These are phyloP conservation scores for Caenorhabditis sinica DNA, from an alignment of 2,888 invertebrate genomes.

Conservation along the genomic window DNA sequence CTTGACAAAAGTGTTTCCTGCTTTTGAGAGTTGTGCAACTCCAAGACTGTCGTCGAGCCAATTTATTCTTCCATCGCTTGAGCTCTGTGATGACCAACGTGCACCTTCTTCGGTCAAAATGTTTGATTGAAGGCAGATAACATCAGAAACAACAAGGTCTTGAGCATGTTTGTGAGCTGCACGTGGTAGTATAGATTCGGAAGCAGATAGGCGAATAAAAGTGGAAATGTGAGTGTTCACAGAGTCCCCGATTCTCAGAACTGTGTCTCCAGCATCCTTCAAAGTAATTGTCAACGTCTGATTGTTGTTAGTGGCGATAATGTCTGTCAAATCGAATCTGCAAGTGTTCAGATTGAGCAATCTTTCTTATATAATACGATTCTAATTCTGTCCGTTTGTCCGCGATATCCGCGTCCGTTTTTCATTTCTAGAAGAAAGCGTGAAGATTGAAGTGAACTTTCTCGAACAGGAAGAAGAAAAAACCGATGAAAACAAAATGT, in stretches of 20 bases:
- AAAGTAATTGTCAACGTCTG: constrained; percentile 72
- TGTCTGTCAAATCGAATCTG: constrained; percentile 78
- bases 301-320: constrained; percentile 71
- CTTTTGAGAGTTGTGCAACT: constrained; percentile 61
- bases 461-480: too few relatives aligned
- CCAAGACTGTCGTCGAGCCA: constrained; percentile 64
- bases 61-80: constrained; percentile 46
- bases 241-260: constrained; percentile 76
- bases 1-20: constrained; percentile 65
- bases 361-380: background rate
- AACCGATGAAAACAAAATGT: too few relatives aligned
- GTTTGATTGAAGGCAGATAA: constrained; percentile 65
- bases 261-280: constrained; percentile 78
- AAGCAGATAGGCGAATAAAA: constrained; percentile 74
- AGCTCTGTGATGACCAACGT: constrained; percentile 63
- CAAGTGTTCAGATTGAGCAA: background rate
- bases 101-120: constrained; percentile 28
- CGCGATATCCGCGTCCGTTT: too few relatives aligned
- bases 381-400: too few relatives aligned
- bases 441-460: too few relatives aligned
- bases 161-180: constrained; percentile 37
- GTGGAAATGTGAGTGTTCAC: constrained; percentile 64
- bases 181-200: constrained; percentile 63
- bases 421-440: too few relatives aligned
- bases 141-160: constrained; percentile 66